Conservation (phyloP, 2,113 vertebrate genomes). For the Callorhinus ursinus region DNA sequence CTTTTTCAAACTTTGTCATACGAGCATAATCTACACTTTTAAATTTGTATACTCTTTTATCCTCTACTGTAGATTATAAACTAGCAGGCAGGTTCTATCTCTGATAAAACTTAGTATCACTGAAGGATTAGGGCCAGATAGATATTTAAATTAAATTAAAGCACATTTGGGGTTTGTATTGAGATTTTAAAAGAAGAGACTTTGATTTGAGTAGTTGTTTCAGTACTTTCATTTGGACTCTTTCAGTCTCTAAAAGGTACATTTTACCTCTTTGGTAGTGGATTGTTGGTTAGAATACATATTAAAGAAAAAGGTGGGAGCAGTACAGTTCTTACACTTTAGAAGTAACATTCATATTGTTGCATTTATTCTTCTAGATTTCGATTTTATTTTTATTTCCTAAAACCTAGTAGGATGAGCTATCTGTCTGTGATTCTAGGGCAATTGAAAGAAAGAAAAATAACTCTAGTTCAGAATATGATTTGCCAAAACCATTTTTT, state of each 20-base stretch:
- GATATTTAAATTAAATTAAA: slow-evolving; percentile 24
- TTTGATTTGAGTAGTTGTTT: slow-evolving; percentile 18
- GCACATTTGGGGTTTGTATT: neutral
- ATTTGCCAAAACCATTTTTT: slow-evolving; percentile 7
- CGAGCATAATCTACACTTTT: neutral
- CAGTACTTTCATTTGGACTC: neutral
- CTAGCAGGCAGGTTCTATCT: neutral
- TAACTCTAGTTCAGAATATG: neutral
- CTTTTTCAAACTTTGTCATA: neutral
- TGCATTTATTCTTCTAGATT: slow-evolving; percentile 24
- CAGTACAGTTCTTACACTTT: slow-evolving; percentile 21
- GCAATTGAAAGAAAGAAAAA: slow-evolving; percentile 31
- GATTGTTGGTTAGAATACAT: neutral
- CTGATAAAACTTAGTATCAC: neutral
- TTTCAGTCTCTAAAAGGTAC: neutral
- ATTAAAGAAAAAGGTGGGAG: neutral
- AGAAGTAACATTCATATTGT: neutral
- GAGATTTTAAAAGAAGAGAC: slow-evolving; percentile 19
- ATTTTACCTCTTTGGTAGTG: slow-evolving; percentile 1
- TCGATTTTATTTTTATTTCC: slow-evolving; percentile 44
- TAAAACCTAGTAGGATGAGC: neutral
- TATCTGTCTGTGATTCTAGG: neutral
- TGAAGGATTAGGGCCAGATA: neutral
- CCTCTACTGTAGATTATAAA: neutral
- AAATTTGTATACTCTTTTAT: neutral